Evolutionary conservation across 2,797 vertebrate genomes (phyloP), one percentile per base, ranked within the genome.

Genomic region (Limnodromus scolopaceus): DNA sequence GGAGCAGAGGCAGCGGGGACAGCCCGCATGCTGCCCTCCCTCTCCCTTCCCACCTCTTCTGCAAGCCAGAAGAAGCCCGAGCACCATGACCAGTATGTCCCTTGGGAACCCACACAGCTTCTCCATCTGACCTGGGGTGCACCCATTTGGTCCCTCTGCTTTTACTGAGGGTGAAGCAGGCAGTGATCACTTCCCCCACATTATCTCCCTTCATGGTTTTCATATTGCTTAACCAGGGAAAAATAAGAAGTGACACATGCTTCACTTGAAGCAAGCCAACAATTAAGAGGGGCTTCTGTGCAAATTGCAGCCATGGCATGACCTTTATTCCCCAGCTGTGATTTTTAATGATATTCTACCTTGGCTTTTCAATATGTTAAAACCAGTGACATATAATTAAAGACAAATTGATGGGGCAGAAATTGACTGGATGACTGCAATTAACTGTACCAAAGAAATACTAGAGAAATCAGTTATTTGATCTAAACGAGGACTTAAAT

Each of bases 91-190:
- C 49, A 10, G 49, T 10, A 16, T 28, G 49, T 53, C 51, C 51
- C 51, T 53, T 30, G 28, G 51, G 51, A 30, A 17, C 51, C 51
- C 28, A 28, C 51, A 53, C 16, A 30, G 51, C 51, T 53, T 53
- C 51, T 53, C 51, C 51, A 12, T 30, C 0, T 19, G 58, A 36
- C 46, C 75, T 30, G 55, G 11, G 51, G 27, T 15, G 32, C 39
- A 5, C 0, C 0, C 0, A 16, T 41, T 12, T 53, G 51, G 28
- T 53, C 10, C 28, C 51, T 18, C 28, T 11, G 16, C 51, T 53
- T 53, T 30, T 53, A 11, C 17, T 4, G 28, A 18, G 51, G 51
- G 51, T 53, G 51, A 53, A 53, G 28, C 28, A 18, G 51, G 28
- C 51, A 53, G 11, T 19, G 20, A 60, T 91, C 4, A 0, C 53